These are phyloP conservation scores for Actenoides lindsayi DNA, from an alignment of 2,113 vertebrate species.

Conservation along the genomic window DNA sequence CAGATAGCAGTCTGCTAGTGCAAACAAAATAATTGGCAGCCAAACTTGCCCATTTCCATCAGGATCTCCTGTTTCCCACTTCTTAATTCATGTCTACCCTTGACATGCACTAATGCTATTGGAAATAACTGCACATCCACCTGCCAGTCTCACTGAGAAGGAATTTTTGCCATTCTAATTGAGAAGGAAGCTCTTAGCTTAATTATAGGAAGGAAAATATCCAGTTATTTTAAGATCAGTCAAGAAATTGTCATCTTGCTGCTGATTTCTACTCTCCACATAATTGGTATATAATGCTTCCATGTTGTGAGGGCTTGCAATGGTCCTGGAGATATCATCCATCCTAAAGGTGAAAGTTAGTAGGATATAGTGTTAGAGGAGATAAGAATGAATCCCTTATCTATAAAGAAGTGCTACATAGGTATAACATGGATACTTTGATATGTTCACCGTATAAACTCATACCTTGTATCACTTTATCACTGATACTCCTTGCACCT, in stretches of 20 bases:
- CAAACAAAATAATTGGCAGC: slow-evolving; percentile 16
- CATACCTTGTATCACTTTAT: not conserved
- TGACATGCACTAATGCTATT: slow-evolving; percentile 8
- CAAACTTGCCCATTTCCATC: not conserved
- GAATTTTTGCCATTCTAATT: slow-evolving; percentile 20
- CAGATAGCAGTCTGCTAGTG: not conserved
- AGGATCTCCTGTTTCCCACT: not conserved
- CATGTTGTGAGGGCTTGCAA: not conserved
- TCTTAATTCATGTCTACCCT: not conserved
- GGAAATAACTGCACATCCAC: slow-evolving; percentile 19
- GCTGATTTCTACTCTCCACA: not conserved
- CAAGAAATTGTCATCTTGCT: slow-evolving; percentile 8
- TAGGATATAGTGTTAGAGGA: not conserved
- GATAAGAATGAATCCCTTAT: not conserved
- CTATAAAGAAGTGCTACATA: not conserved
- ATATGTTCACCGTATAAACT: not conserved
- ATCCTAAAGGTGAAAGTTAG: not conserved
- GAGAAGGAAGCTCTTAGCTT: slow-evolving; percentile 26
- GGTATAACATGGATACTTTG: not conserved
- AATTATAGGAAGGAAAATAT: slow-evolving; percentile 16
- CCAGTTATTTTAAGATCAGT: slow-evolving; percentile 32
- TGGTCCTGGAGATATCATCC: not conserved
- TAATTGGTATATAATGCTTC: not conserved
- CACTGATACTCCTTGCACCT: not conserved
- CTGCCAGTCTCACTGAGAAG: slow-evolving; percentile 12